phyloP scores from a whole-genome alignment of 1,140 invertebrate species.

The Zaprionus vittiger region DNA sequence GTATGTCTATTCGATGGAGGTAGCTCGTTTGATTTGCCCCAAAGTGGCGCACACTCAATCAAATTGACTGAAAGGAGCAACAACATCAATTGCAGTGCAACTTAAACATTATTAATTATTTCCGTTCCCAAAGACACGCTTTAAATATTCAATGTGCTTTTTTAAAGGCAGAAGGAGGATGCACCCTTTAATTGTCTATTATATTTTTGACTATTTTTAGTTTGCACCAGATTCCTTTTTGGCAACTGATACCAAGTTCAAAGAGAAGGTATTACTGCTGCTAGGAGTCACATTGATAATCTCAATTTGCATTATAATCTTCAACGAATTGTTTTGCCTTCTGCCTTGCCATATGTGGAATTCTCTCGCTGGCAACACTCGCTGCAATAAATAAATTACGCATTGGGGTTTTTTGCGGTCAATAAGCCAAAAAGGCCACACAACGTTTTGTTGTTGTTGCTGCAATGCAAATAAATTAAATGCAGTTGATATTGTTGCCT shows the following conservation, averaged over 20 bases:
- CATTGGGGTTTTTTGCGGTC: constrained; percentile 48
- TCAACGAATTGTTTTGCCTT: not conserved
- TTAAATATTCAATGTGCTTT: too few relatives aligned
- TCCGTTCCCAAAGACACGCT: not conserved
- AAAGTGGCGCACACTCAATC: not conserved
- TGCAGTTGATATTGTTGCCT: constrained; percentile 50
- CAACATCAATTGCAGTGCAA: not conserved
- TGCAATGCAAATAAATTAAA: constrained; percentile 73
- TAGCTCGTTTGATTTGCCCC: not conserved
- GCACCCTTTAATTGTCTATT: too few relatives aligned
- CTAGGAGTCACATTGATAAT: not conserved
- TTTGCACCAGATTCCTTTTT: too few relatives aligned
- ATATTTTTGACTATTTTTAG: too few relatives aligned
- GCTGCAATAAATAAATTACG: constrained; percentile 15
- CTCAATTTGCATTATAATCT: not conserved
- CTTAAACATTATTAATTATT: not conserved
- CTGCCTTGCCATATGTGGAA: not conserved
- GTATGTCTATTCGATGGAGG: constrained; percentile 10
- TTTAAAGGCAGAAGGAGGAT: too few relatives aligned
- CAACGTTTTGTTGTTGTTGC: constrained; percentile 10
- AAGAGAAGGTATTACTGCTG: not conserved
- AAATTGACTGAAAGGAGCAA: not conserved
- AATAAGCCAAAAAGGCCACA: constrained; percentile 51
- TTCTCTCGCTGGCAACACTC: constrained; percentile 6
- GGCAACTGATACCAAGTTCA: too few relatives aligned